phyloP scores from a whole-genome alignment of 1,140 invertebrate species.

The Solenopsis invicta region DNA sequence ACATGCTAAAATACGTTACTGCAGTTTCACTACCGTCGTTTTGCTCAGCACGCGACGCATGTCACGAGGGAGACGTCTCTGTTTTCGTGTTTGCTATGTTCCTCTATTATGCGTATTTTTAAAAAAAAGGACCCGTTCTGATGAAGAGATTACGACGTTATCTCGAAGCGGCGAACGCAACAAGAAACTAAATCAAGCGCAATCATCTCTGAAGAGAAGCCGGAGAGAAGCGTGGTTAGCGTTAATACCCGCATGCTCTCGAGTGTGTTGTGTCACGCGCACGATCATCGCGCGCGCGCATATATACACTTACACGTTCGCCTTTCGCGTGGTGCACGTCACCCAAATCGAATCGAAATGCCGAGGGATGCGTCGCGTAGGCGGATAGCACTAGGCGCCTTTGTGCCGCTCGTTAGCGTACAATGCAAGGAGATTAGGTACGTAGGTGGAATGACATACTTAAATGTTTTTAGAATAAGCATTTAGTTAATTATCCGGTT shows the following conservation, averaged over 20 bases:
- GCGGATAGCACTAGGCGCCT: conserved; percentile 59
- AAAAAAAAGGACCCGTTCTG: background rate
- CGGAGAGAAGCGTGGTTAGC: conserved; percentile 4
- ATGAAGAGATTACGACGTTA: conserved; percentile 32
- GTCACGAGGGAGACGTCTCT: background rate
- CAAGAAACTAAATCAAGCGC: conserved; percentile 26
- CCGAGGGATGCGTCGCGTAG: conserved; percentile 59
- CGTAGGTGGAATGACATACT: conserved; percentile 70
- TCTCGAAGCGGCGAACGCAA: background rate
- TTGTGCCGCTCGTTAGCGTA: conserved; percentile 63
- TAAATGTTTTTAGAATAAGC: conserved; percentile 66
- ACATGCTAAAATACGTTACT: background rate
- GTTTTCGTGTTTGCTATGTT: background rate
- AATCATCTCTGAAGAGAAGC: conserved; percentile 18
- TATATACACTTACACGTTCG: background rate
- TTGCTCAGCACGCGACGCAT: conserved; percentile 15
- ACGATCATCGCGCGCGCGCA: background rate
- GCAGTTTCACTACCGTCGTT: background rate
- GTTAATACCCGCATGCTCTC: conserved; percentile 27
- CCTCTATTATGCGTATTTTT: background rate
- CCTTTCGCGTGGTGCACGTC: conserved; percentile 50
- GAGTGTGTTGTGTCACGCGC: conserved; percentile 30
- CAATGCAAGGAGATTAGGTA: conserved; percentile 72
- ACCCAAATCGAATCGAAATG: conserved; percentile 43
- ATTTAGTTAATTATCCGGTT: conserved; percentile 63